Evolutionary conservation across 2,797 vertebrate species (phyloP).

Genomic region (Agapornis canus): DNA sequence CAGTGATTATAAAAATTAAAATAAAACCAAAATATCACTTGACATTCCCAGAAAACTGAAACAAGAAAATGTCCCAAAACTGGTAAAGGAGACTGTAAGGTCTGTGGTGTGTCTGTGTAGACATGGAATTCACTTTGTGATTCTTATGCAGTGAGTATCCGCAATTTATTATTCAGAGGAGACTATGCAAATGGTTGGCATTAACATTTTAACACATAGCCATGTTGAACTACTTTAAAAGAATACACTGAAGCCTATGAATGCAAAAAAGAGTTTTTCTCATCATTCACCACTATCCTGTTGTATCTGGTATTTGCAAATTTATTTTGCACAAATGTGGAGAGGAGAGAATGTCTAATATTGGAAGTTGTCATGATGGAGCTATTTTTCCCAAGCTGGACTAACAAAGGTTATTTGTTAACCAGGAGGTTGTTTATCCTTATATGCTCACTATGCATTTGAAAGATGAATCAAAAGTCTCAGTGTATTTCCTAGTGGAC

Average conservation of each 20-base stretch:
- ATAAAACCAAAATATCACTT: not conserved
- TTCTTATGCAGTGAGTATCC: not conserved
- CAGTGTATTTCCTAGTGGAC: not conserved
- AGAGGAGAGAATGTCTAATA: not conserved
- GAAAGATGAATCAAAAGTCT: not conserved
- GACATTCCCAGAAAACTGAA: not conserved
- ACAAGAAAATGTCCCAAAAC: not conserved
- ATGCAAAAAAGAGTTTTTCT: not conserved
- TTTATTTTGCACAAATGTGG: not conserved
- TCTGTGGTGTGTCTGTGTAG: not conserved
- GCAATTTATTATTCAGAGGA: not conserved
- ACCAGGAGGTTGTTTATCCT: not conserved
- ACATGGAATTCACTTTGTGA: not conserved
- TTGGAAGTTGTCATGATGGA: fast-evolving
- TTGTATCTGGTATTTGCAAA: not conserved
- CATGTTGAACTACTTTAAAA: not conserved
- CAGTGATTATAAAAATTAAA: not conserved
- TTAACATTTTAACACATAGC: conserved; percentile 1
- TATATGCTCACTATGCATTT: not conserved
- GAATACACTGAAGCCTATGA: not conserved
- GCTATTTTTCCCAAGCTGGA: not conserved
- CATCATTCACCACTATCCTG: fast-evolving
- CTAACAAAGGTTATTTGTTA: not conserved
- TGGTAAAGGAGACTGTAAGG: not conserved
- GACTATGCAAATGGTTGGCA: not conserved